phyloP scores from a whole-genome alignment of 1,140 invertebrate genomes.

The Radopholus similis region DNA sequence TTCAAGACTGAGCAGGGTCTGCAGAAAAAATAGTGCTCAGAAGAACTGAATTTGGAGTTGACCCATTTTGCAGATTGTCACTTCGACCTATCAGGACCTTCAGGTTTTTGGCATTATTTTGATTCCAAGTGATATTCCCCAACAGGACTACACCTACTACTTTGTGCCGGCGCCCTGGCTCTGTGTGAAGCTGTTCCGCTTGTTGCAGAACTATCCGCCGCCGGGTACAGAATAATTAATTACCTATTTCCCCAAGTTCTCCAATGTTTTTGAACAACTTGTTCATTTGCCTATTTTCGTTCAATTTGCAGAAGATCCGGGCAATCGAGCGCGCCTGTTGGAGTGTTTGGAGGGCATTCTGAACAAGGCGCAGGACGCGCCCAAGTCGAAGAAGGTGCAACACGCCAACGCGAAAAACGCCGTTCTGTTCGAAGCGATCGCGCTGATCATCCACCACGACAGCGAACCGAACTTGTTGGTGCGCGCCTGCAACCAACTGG shows the following conservation, averaged over 20 bases:
- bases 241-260: neutral
- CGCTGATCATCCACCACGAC: constrained; percentile 98
- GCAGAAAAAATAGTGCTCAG: too few relatives aligned
- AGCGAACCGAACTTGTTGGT: constrained; percentile 93
- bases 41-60: constrained; percentile 3
- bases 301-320: constrained; percentile 56
- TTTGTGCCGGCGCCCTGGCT: constrained; percentile 99
- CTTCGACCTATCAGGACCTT: constrained; percentile 56
- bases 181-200: constrained; percentile 89
- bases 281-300: neutral
- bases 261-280: constrained; percentile 27
- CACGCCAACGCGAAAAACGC: constrained; percentile 99
- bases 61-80: constrained; percentile 47
- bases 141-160: constrained; percentile 99
- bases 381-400: constrained; percentile 99
- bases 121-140: neutral
- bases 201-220: constrained; percentile 96
- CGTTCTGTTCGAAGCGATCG: constrained; percentile 95
- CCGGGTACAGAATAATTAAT: constrained; percentile 68
- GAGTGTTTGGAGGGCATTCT: constrained; percentile 99
- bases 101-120: neutral
- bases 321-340: constrained; percentile 79
- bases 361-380: constrained; percentile 98
- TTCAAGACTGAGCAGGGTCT: constrained; percentile 84
- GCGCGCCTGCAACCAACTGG: constrained; percentile 94